Percentiles rank a stretch among this genome's conserved stretches.
Evolutionary conservation across 2,888 invertebrate genomes (phyloP).

Genomic region (Trilocha varians): DNA sequence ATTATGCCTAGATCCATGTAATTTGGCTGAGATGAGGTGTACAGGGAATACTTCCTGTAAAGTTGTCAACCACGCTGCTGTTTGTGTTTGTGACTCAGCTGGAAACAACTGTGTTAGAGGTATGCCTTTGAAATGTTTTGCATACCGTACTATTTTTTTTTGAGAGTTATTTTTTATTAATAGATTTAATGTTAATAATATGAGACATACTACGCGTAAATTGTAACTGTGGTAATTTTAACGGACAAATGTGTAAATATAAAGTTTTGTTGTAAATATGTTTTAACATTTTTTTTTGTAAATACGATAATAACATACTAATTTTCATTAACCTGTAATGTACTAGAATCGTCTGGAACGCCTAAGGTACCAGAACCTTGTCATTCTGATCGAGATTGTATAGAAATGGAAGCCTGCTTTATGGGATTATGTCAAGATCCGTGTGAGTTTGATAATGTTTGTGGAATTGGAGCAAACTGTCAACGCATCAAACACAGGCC

Average conservation of each 20-base stretch:
- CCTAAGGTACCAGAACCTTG: conserved; percentile 84
- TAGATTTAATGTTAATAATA: no score
- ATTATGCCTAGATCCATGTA: conserved; percentile 77
- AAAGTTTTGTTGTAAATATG: background rate
- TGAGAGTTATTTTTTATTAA: no score
- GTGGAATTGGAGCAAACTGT: conserved; percentile 83
- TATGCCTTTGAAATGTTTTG: conserved; percentile 56
- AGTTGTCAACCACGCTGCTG: conserved; percentile 75
- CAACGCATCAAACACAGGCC: conserved; percentile 87
- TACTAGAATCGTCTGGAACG: conserved; percentile 79
- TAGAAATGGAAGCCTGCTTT: conserved; percentile 86
- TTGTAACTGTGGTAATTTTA: background rate
- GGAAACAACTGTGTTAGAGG: conserved; percentile 76
- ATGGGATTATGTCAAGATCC: conserved; percentile 87
- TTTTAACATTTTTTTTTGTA: conserved; percentile 5
- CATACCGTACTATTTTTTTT: no score
- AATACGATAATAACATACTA: background rate
- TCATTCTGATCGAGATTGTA: conserved; percentile 87
- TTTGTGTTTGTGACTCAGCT: conserved; percentile 76
- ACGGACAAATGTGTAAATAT: background rate
- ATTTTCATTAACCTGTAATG: conserved; percentile 19
- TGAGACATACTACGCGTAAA: background rate
- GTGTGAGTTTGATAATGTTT: conserved; percentile 85
- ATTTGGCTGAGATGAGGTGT: conserved; percentile 62
- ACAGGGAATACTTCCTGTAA: conserved; percentile 75